phyloP scores from a whole-genome alignment of 2,113 vertebrate species.

The Etheostoma cragini region DNA sequence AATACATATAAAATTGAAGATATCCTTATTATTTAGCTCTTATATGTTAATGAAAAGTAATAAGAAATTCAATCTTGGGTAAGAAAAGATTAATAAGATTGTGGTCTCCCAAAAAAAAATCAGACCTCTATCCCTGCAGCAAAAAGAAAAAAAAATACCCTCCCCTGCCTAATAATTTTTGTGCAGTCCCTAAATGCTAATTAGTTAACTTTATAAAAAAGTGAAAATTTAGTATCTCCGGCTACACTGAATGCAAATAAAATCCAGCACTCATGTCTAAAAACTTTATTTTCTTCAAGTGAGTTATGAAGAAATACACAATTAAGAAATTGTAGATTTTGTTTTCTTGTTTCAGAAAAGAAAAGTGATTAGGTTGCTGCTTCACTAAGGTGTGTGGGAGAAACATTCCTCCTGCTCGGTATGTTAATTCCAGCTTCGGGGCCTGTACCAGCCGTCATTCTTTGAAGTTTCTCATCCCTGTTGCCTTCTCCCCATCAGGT shows the following conservation, averaged over 20 bases:
- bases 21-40: neutral
- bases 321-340: slow-evolving; percentile 6
- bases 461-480: slow-evolving; percentile 67
- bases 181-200: neutral
- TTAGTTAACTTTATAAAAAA: neutral
- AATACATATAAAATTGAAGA: neutral
- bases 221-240: neutral
- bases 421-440: slow-evolving; percentile 81
- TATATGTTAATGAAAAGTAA: slow-evolving; percentile 5
- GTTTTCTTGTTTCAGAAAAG: slow-evolving; percentile 1
- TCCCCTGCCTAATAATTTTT: neutral
- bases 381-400: slow-evolving; percentile 68
- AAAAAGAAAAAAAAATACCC: neutral
- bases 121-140: neutral
- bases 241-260: neutral
- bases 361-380: slow-evolving; percentile 65
- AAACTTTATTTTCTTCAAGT: neutral
- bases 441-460: slow-evolving; percentile 64
- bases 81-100: neutral
- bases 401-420: slow-evolving; percentile 77
- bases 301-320: slow-evolving; percentile 7
- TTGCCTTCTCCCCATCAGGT: slow-evolving; percentile 62
- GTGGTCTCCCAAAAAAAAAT: neutral
- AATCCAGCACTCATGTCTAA: neutral
- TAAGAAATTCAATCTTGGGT: neutral